Percentiles rank a stretch among this genome's conserved stretches.
Evolutionary conservation across 2,113 vertebrate species (phyloP).

Genomic region (Accipiter virgatus): DNA sequence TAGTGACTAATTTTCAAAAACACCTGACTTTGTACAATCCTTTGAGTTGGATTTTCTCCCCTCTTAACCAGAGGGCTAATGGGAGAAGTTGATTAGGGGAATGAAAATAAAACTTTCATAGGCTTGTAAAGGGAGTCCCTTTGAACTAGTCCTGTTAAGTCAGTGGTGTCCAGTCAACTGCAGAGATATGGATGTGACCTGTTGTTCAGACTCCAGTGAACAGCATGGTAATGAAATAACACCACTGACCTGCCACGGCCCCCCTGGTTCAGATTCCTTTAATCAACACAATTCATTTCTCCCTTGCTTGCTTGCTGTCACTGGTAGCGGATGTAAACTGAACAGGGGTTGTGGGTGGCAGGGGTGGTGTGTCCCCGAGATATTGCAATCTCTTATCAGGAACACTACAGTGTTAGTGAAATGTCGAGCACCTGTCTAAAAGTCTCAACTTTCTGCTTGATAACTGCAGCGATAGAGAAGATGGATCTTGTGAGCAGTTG

Average conservation of each 20-base stretch:
- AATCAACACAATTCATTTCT: slow-evolving; percentile 62
- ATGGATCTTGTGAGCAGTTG: not conserved
- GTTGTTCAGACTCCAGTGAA: slow-evolving; percentile 50
- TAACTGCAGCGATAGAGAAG: not conserved
- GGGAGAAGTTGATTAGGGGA: not conserved
- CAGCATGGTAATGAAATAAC: slow-evolving; percentile 54
- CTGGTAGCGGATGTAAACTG: slow-evolving; percentile 14
- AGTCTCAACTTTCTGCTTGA: not conserved
- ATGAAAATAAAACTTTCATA: slow-evolving; percentile 28
- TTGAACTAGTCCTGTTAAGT: slow-evolving; percentile 56
- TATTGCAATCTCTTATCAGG: not conserved
- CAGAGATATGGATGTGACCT: slow-evolving; percentile 58
- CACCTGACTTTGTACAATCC: not conserved
- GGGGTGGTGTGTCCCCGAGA: not conserved
- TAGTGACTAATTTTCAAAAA: not conserved
- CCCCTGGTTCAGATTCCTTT: slow-evolving; percentile 55
- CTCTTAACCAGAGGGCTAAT: slow-evolving; percentile 27
- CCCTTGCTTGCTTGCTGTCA: slow-evolving; percentile 61
- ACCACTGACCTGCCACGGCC: slow-evolving; percentile 32
- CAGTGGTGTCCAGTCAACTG: slow-evolving; percentile 44
- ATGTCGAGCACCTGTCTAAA: not conserved
- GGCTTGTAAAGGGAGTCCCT: slow-evolving; percentile 5
- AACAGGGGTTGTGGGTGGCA: not conserved
- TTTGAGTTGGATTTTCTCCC: not conserved
- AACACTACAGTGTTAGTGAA: not conserved